These are phyloP conservation scores for Spilogale gracilis DNA, from an alignment of 2,113 vertebrate species.

Conservation along the genomic window DNA sequence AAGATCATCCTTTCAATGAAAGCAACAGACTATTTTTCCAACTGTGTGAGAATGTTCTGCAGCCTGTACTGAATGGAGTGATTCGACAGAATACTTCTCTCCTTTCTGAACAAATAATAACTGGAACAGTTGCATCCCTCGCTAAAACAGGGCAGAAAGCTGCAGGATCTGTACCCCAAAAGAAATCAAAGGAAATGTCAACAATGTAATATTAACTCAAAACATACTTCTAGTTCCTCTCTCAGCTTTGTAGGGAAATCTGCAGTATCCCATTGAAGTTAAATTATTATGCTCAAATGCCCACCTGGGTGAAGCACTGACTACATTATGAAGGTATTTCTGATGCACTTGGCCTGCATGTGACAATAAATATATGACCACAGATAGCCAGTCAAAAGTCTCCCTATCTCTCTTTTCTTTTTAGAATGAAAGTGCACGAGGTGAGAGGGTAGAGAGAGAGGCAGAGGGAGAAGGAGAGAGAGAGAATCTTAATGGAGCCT, in stretches of 20 bases:
- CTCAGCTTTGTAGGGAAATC: not conserved
- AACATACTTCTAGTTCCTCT: not conserved
- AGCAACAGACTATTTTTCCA: slow-evolving; percentile 56
- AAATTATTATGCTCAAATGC: not conserved
- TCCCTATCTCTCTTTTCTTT: not conserved
- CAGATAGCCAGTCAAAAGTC: not conserved
- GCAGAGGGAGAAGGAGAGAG: not conserved
- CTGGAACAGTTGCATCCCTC: not conserved
- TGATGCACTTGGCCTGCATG: not conserved
- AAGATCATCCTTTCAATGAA: slow-evolving; percentile 62
- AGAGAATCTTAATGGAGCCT: not conserved
- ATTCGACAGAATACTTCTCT: slow-evolving; percentile 21
- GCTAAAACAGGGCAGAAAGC: slow-evolving; percentile 26
- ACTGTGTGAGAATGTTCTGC: not conserved
- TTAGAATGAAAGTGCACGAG: not conserved
- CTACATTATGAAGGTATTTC: not conserved
- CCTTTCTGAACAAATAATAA: slow-evolving; percentile 48
- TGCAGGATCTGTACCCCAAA: not conserved
- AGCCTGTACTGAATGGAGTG: not conserved
- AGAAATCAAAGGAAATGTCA: slow-evolving; percentile 24
- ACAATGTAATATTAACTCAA: not conserved
- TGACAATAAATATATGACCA: not conserved
- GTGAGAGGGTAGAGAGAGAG: not conserved
- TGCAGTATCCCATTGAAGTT: not conserved
- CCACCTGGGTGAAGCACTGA: not conserved